phyloP scores from a whole-genome alignment of 2,888 invertebrate genomes.

The Ellobium chinense region DNA sequence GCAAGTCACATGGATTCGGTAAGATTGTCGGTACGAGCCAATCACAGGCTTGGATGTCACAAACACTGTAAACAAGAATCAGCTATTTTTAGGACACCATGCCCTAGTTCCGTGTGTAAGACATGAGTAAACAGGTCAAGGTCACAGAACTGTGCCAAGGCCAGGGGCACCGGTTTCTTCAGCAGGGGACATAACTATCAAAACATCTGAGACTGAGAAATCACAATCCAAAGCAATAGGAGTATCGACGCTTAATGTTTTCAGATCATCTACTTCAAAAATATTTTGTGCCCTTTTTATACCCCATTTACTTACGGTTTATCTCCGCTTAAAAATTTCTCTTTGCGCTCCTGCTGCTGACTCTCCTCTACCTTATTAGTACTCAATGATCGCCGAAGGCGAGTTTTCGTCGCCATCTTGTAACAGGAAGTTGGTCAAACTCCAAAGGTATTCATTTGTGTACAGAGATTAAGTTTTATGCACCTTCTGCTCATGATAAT shows the following conservation, averaged over 20 bases:
- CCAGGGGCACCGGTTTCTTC: not conserved
- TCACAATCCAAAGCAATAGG: no score
- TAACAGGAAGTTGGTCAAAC: not conserved
- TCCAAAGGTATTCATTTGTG: not conserved
- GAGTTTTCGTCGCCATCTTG: constrained; percentile 33
- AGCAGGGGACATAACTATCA: constrained; percentile 8
- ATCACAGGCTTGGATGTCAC: not conserved
- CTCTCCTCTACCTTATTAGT: constrained; percentile 27
- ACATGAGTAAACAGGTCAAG: not conserved
- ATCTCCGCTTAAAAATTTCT: constrained; percentile 9
- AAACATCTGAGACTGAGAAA: not conserved
- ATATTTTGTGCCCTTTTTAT: no score
- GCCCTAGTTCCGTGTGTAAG: constrained; percentile 2
- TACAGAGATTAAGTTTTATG: no score
- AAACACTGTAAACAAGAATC: constrained; percentile 5
- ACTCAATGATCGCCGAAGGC: constrained; percentile 11
- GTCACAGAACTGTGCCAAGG: not conserved
- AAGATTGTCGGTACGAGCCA: not conserved
- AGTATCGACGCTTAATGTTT: no score
- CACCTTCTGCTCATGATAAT: no score
- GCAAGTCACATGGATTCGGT: not conserved
- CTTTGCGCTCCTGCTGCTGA: constrained; percentile 20
- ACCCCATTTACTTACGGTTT: constrained; percentile 27
- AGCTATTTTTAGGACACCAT: constrained; percentile 17
- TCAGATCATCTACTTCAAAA: no score